Evolutionary conservation across 2,113 vertebrate species (phyloP).

Genomic region (Pica pica): DNA sequence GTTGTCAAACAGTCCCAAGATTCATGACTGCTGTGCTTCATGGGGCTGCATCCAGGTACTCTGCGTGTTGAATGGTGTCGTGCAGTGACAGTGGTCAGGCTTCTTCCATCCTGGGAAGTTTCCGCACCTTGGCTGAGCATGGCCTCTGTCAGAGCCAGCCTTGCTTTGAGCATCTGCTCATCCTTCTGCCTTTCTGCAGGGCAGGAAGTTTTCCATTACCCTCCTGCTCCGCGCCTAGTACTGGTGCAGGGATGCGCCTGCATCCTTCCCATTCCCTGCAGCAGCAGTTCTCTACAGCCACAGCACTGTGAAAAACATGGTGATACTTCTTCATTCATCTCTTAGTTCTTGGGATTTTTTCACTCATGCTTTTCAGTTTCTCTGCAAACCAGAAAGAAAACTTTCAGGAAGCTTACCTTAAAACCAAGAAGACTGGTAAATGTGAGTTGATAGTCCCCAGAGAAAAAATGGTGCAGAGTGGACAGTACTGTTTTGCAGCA

Average conservation of each 20-base stretch:
- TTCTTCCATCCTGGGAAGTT: background rate
- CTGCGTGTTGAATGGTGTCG: accelerated
- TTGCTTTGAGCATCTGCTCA: background rate
- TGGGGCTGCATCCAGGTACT: accelerated
- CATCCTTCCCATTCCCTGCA: background rate
- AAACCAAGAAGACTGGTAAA: background rate
- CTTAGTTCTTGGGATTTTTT: background rate
- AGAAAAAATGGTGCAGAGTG: background rate
- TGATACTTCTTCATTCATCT: background rate
- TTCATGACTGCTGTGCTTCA: background rate
- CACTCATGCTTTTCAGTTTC: background rate
- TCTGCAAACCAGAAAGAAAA: background rate
- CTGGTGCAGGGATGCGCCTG: background rate
- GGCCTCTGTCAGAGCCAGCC: background rate
- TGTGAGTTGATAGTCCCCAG: background rate
- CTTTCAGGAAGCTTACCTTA: background rate
- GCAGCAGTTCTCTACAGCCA: background rate
- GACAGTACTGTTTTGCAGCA: background rate
- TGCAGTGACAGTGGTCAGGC: background rate
- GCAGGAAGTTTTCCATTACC: background rate
- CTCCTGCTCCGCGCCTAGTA: accelerated
- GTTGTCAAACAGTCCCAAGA: too few relatives aligned
- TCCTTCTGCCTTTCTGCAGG: background rate
- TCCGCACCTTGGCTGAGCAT: background rate
- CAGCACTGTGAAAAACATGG: background rate